A percentile compares a stretch with the other conserved stretches of the same genome.
These are phyloP conservation scores for Hemitrygon akajei DNA, from an alignment of 2,797 vertebrate species.

Conservation along the genomic window DNA sequence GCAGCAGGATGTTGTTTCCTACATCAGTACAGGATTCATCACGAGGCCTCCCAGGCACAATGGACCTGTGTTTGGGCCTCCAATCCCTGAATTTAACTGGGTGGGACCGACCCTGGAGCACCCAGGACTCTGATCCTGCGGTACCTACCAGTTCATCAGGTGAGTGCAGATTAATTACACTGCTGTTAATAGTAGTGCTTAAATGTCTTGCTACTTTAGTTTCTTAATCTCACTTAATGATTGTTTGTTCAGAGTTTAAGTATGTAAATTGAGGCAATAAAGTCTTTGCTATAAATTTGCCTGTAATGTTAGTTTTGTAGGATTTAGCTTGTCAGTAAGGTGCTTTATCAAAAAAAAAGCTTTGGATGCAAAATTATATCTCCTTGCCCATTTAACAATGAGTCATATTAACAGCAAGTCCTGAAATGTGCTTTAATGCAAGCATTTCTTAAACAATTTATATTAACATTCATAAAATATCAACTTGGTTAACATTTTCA, in stretches of 20 bases:
- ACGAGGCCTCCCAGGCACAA: slow-evolving; percentile 75
- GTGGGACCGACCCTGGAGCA: slow-evolving; percentile 96
- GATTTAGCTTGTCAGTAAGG: not conserved
- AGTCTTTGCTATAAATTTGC: not conserved
- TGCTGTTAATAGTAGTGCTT: no score
- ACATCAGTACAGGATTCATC: slow-evolving; percentile 78
- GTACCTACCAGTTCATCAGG: slow-evolving; percentile 77
- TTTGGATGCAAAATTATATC: no score
- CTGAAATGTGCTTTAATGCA: not conserved
- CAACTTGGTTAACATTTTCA: not conserved
- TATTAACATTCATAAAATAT: not conserved
- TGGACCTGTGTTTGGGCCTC: slow-evolving; percentile 92
- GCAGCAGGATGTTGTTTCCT: slow-evolving; percentile 95
- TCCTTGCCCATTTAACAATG: not conserved
- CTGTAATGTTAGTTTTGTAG: not conserved
- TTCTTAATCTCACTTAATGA: no score
- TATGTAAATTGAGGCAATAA: no score
- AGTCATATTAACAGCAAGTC: not conserved
- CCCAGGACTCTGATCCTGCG: slow-evolving; percentile 77
- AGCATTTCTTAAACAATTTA: slow-evolving; percentile 14
- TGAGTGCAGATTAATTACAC: slow-evolving; percentile 58
- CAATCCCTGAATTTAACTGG: slow-evolving; percentile 87
- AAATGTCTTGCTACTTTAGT: no score
- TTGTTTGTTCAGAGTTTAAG: no score
- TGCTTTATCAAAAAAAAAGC: no score